Conservation (phyloP, 2,888 invertebrate species). For the Tillus elongatus region DNA sequence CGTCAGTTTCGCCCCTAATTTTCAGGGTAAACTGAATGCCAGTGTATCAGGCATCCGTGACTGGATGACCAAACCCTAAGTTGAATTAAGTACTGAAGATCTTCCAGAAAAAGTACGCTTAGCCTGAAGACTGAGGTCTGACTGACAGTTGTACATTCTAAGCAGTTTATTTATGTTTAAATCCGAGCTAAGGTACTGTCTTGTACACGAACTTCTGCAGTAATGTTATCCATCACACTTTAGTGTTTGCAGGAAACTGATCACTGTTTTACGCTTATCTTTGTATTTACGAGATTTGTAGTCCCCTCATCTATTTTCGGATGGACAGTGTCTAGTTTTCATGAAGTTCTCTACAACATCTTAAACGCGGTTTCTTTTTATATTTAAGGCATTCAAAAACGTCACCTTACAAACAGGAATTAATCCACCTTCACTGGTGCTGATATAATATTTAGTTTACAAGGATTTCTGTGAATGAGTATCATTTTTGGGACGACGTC, state of each 20-base stretch:
- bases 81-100: slow-evolving; percentile 6
- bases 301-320: too few relatives aligned
- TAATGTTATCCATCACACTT: slow-evolving; percentile 5
- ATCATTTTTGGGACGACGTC: slow-evolving; percentile 4
- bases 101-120: slow-evolving; percentile 7
- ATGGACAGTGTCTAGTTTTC: background rate
- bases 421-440: slow-evolving; percentile 1
- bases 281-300: too few relatives aligned
- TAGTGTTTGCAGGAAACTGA: slow-evolving; percentile 5
- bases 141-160: background rate
- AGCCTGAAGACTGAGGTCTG: background rate
- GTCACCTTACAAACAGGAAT: slow-evolving; percentile 6
- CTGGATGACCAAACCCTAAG: slow-evolving; percentile 4
- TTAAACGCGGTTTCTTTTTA: background rate
- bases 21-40: background rate
- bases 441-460: background rate
- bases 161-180: slow-evolving; percentile 3
- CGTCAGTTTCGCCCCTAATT: slow-evolving; percentile 4
- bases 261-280: background rate
- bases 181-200: slow-evolving; percentile 4
- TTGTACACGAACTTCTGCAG: slow-evolving; percentile 5
- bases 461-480: slow-evolving; percentile 1
- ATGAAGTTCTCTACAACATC: slow-evolving; percentile 3
- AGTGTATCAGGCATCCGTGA: background rate
- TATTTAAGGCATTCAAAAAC: slow-evolving; percentile 6